Evolutionary conservation across 2,797 vertebrate species (phyloP), one percentile per base, ranked within the genome.

Genomic region (Myotis pilosus): DNA sequence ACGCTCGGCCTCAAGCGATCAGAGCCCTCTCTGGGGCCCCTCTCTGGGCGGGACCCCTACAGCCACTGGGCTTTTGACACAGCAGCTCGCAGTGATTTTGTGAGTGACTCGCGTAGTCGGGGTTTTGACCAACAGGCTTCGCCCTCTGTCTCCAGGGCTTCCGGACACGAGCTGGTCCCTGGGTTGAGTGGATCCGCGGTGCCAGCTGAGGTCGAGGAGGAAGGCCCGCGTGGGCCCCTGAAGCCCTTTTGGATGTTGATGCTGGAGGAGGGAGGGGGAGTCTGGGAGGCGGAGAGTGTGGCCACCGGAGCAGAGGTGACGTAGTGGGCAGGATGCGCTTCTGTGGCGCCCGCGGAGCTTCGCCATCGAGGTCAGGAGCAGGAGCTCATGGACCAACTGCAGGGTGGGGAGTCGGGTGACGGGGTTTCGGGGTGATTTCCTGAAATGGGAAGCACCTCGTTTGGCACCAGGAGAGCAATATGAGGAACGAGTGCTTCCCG

Each of bases 371-470:
- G 15, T 28, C 33, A 41, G 36, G 76, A 78, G 38, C 44, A 44
- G 62, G 47, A 28, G 62, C 28, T 68, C 6, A 41, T 1, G 25
- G 4, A 51, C 19, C 28, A 3, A 5, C 44, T 25, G 19, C 25
- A 41, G 83, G 17, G 47, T 83, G 17, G n/a, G 68, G 25, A 33
- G 8, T 44, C 55, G 57, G 4, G 15, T 17, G 28, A 0, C 62
- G 15, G 44, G 57, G 38, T 91, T 80, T 90, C 53, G 47, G n/a
- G 55, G 44, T 36, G 20, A 23, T 66, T 91, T 89, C 36, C 68
- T 81, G 8, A 60, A 89, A 49, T 23, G 55, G 68, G 87, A 51
- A 17, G 3, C 53, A 2, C 33, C 57, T 41, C 3, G 4, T 68
- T 76, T 75, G 66, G 49, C 19, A 74, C 4, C 6, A 0, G 80